phyloP scores from a whole-genome alignment of 1,140 invertebrate genomes.

The Reticulitermes speratus region DNA sequence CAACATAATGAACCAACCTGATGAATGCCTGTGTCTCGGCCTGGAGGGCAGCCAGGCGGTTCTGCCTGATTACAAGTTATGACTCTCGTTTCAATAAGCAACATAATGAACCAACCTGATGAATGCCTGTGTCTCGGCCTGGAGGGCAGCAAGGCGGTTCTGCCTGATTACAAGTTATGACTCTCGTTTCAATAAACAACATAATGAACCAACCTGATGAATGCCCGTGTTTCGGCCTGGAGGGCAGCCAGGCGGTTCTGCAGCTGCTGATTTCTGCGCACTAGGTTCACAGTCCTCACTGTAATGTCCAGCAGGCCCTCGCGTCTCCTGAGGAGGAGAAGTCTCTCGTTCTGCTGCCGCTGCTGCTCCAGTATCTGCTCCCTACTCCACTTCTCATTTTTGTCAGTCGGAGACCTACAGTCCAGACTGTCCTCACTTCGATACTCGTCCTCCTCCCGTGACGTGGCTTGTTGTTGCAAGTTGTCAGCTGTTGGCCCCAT shows the following conservation, averaged over 20 bases:
- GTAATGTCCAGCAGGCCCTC: constrained; percentile 50
- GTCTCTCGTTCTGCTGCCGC: neutral
- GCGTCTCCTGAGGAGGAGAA: constrained; percentile 33
- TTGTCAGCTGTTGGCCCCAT: neutral
- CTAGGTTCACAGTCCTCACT: constrained; percentile 50
- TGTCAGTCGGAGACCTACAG: neutral
- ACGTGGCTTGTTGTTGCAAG: neutral
- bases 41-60: constrained; percentile 47
- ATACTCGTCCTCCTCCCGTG: neutral
- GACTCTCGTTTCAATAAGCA: no score
- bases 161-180: constrained; percentile 45
- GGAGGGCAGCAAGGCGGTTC: constrained; percentile 47
- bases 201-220: constrained; percentile 40
- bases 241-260: constrained; percentile 49
- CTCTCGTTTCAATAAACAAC: no score
- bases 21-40: constrained; percentile 51
- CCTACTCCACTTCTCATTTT: neutral
- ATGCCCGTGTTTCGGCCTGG: constrained; percentile 49
- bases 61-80: constrained; percentile 45
- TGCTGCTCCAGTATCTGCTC: neutral
- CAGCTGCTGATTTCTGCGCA: constrained; percentile 50
- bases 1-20: constrained; percentile 19
- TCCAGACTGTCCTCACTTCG: neutral
- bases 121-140: constrained; percentile 50
- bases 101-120: constrained; percentile 37